These are phyloP conservation scores for Bettongia penicillata DNA, from an alignment of 2,113 vertebrate genomes.

Conservation along the genomic window DNA sequence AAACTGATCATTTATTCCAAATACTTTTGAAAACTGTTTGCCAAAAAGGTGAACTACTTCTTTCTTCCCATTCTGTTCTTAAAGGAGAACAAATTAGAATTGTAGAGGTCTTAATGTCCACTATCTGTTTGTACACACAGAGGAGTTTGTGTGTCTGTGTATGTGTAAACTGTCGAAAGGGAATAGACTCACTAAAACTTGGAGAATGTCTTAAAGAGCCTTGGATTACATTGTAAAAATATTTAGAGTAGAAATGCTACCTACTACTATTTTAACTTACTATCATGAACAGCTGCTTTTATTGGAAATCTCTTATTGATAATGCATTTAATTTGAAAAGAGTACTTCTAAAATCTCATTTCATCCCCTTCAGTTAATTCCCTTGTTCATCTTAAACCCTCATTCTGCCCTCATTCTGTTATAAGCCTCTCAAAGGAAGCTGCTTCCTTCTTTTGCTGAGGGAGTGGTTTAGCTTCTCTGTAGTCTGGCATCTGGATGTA, in stretches of 20 bases:
- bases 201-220: constrained; percentile 1
- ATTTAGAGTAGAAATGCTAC: constrained; percentile 13
- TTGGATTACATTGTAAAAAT: constrained; percentile 52
- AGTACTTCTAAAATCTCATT: constrained; percentile 26
- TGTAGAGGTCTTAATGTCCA: background rate
- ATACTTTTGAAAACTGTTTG: background rate
- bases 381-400: background rate
- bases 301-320: background rate
- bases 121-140: background rate
- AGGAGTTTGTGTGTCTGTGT: background rate
- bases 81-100: background rate
- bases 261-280: background rate
- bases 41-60: background rate
- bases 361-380: background rate
- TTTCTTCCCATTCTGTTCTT: background rate
- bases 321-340: constrained; percentile 11
- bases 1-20: background rate
- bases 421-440: background rate
- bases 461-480: background rate
- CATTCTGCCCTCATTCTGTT: background rate
- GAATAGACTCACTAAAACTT: background rate
- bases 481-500: background rate
- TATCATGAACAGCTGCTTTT: constrained; percentile 39
- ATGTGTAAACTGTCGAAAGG: background rate
- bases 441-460: background rate